Base-by-base conservation (phyloP, 2,797 vertebrate species). In the Sebastes hubbsi region DNA sequence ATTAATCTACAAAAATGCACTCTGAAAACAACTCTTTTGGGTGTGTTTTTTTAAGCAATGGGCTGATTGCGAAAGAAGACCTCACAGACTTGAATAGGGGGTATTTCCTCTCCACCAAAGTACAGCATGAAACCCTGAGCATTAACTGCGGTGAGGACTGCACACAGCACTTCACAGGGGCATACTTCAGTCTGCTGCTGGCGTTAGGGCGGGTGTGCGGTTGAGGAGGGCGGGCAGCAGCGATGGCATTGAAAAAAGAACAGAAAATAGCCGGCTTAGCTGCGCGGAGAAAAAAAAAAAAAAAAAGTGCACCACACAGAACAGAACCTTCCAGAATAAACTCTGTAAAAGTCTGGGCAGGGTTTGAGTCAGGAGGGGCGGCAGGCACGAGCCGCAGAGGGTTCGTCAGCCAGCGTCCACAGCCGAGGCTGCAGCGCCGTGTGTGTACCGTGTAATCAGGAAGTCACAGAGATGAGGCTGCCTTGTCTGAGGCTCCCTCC, bases 361-460 rank as follows among this genome's bases (percentile, higher is more conserved):
- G 87, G 68, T 75, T 77, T 86, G 90, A 91, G 73, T 88, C 88
- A 74, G 61, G 61, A 82, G 79, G 61, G 66, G 79, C 64, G 27
- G 66, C 65, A 67, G 72, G 74, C 72, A 74, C 30, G 75, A 73
- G 81, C 83, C 42, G 12, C 75, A 18, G 83, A 81, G 86, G 79
- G 69, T 68, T 90, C 78, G 85, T 83, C 87, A 88, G 87, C 85
- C 85, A 83, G 87, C 66, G 42, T 89, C 82, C 85, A 62, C 63
- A 61, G 84, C 56, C 34, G 68, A 66, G 49, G 72, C 32, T 27
- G 72, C 73, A 18, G 70, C 60, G 52, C 73, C 36, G 78, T 13
- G 88, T 52, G 69, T 52, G 69, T 7, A 80, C 86, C 91, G 61
- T 94, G 89, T 92, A 93, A 94, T 93, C 92, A 93, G 87, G 91